Conservation (phyloP, 2,113 vertebrate genomes). For the Carassius carassius region DNA sequence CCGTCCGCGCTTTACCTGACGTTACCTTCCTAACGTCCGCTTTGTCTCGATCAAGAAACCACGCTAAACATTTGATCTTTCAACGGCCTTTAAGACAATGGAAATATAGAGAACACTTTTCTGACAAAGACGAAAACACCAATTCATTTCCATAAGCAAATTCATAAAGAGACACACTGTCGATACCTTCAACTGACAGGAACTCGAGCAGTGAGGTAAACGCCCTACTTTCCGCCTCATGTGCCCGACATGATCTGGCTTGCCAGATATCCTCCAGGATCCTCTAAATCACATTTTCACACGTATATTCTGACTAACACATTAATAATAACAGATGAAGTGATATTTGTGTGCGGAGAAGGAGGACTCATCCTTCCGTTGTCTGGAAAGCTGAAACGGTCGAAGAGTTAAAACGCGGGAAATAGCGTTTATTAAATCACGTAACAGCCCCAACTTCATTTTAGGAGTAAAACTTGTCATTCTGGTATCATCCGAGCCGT, state of each 20-base stretch:
- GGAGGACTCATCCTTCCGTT: slow-evolving; percentile 23
- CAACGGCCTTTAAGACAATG: background rate
- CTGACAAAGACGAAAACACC: background rate
- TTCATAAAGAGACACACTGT: background rate
- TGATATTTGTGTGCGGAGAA: background rate
- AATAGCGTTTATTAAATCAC: background rate
- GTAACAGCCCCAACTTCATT: background rate
- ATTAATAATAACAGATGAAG: background rate
- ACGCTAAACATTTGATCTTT: background rate
- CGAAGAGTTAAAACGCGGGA: background rate
- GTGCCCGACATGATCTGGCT: slow-evolving; percentile 24
- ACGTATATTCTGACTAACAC: background rate
- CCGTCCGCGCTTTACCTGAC: background rate
- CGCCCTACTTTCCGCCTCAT: slow-evolving; percentile 21
- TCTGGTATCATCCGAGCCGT: background rate
- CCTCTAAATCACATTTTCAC: background rate
- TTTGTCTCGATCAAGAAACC: background rate
- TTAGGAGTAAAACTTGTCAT: background rate
- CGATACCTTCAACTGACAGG: slow-evolving; percentile 31
- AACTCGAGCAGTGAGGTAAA: slow-evolving; percentile 23
- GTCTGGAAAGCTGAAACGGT: background rate
- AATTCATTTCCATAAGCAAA: background rate
- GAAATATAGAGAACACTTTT: background rate
- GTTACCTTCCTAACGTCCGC: background rate
- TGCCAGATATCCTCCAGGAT: background rate